A percentile compares a stretch with the other conserved stretches of the same genome.
These are phyloP conservation scores for Isurus oxyrinchus DNA, from an alignment of 2,113 vertebrate genomes.

Conservation along the genomic window DNA sequence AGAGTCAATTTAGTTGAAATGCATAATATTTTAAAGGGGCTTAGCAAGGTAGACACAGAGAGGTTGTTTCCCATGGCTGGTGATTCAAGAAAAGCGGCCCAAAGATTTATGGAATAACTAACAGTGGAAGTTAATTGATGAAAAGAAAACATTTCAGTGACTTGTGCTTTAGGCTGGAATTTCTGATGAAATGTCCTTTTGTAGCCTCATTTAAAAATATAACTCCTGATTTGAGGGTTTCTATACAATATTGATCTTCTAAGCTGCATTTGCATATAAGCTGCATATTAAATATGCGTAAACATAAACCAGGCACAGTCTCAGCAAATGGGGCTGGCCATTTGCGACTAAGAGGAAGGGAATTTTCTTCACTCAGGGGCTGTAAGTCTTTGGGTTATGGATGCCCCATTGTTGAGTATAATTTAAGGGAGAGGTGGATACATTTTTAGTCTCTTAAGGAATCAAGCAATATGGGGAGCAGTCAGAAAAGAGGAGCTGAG, in stretches of 20 bases:
- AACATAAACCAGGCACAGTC: not conserved
- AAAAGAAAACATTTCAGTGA: not conserved
- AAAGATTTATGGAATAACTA: not conserved
- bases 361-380: not conserved
- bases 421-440: too few species aligned
- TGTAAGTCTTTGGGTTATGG: not conserved
- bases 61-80: too few species aligned
- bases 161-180: not conserved
- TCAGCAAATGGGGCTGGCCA: not conserved
- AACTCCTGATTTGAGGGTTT: not conserved
- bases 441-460: not conserved
- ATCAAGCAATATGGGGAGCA: not conserved
- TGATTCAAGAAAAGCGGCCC: too few species aligned
- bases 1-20: too few species aligned
- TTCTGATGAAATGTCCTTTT: not conserved
- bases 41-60: not conserved
- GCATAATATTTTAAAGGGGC: not conserved
- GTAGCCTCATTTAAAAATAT: not conserved
- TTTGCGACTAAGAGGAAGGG: not conserved
- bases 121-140: not conserved
- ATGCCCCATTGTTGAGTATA: not conserved
- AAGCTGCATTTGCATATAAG: not conserved
- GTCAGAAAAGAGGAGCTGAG: not conserved
- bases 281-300: not conserved
- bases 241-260: not conserved